phyloP scores from a whole-genome alignment of 2,113 vertebrate species.

The Pygoscelis adeliae region DNA sequence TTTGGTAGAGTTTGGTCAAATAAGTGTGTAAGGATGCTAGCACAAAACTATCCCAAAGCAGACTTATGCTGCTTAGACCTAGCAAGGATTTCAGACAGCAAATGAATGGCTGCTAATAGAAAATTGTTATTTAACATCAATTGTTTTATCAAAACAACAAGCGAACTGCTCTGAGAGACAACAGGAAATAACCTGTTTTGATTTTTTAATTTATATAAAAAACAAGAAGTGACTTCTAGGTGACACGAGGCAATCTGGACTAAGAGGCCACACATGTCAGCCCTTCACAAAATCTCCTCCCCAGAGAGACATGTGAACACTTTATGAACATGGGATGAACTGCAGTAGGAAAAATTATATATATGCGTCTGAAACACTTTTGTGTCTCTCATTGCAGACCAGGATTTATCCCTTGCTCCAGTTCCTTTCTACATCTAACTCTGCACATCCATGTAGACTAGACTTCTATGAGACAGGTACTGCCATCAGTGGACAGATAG shows the following conservation, averaged over 20 bases:
- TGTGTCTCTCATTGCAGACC: neutral
- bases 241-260: neutral
- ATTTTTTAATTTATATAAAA: neutral
- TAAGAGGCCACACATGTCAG: neutral
- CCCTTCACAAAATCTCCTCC: neutral
- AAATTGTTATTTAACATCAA: neutral
- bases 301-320: neutral
- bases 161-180: neutral
- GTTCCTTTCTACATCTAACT: neutral
- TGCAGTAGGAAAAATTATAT: neutral
- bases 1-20: neutral
- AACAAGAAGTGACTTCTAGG: neutral
- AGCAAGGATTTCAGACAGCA: neutral
- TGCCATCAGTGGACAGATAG: neutral
- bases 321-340: neutral
- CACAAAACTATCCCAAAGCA: neutral
- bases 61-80: neutral
- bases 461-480: neutral
- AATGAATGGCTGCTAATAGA: neutral
- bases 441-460: neutral
- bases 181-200: neutral
- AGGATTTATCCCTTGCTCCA: neutral
- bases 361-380: neutral
- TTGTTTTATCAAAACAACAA: neutral
- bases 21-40: neutral